Base-by-base conservation (phyloP, 30 jellyfish, hydroid and myxozoan species). In the Nemopilema nomurai region DNA sequence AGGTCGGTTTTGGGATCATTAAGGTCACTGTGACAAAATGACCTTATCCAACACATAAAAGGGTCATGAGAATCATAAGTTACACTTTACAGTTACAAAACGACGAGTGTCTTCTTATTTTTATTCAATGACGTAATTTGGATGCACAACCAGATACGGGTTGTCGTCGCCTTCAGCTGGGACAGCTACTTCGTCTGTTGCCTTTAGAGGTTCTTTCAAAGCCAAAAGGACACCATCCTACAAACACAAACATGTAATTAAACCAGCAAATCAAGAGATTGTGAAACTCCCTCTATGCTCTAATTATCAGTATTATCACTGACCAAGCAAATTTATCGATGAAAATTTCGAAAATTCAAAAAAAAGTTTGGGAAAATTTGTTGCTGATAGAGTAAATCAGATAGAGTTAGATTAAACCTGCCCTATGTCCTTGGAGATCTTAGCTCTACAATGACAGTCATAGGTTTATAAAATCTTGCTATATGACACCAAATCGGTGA, bases 111-210 rank as follows among this genome's bases (percentile, higher is more conserved):
- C 9, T 41, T 13, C 57, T 3, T 41, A 3, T 41, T 18, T 53
- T 52, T 69, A 80, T 63, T 95, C 99, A 76, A 95, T 81, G 83
- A 88, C 89, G 80, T 90, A 96, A 63, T 96, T 96, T 16, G 99
- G 99, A 81, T 96, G 99, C 1, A 96, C 99, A 68, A 96, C 98
- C 24, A 96, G 87, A 62, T 90, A 90, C 0, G 99, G 99, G 77
- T 96, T 83, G 25, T 80, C 95, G 1, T 90, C 97, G 29, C 91
- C 97, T 8, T 75, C 97, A 1, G 97, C 93, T 4, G 89, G 97
- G 50, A 77, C 81, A 1, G 67, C 77, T 20, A 77, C 95, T 31
- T 84, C 90, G 7, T 85, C 97, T 49, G 87, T 3, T 64, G 94
- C 72, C 27, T 51, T 84, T n/a, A 78, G 20, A 1, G 97, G 97